Conservation (phyloP, 1,140 invertebrate genomes). For the Batillaria attramentaria region DNA sequence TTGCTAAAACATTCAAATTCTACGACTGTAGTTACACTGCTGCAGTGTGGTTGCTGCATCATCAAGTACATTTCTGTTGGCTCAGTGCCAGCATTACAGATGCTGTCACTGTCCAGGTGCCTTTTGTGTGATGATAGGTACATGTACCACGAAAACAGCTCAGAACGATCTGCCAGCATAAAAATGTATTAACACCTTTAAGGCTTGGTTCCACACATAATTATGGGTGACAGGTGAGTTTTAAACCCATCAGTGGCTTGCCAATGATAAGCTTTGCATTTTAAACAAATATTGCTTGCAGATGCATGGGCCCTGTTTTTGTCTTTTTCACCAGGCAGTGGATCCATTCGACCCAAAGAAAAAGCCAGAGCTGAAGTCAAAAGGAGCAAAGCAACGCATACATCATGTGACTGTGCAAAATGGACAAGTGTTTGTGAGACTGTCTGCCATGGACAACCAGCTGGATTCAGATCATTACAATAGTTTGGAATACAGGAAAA, state of each 20-base stretch:
- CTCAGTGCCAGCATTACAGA: no score
- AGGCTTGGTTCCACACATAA: background rate
- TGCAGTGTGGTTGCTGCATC: no score
- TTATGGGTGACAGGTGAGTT: background rate
- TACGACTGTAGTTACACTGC: no score
- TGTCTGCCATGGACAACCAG: slow-evolving; percentile 35
- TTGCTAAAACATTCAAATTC: no score
- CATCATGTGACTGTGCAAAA: slow-evolving; percentile 46
- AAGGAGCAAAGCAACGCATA: slow-evolving; percentile 51
- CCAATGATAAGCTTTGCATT: background rate
- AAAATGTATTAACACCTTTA: no score
- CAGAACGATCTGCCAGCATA: no score
- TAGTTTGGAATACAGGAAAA: slow-evolving; percentile 36
- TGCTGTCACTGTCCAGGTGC: no score
- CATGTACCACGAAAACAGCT: no score
- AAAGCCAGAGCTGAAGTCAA: slow-evolving; percentile 47
- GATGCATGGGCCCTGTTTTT: background rate
- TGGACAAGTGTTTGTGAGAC: slow-evolving; percentile 47
- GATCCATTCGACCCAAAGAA: slow-evolving; percentile 52
- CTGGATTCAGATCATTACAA: slow-evolving; percentile 58
- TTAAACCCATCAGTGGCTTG: background rate
- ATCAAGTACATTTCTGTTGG: no score
- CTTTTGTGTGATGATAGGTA: no score
- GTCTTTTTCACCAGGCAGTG: slow-evolving; percentile 43
- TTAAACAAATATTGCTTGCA: background rate